Evolutionary conservation across 2,888 invertebrate species (phyloP).

Genomic region (Cloeon dipterum): DNA sequence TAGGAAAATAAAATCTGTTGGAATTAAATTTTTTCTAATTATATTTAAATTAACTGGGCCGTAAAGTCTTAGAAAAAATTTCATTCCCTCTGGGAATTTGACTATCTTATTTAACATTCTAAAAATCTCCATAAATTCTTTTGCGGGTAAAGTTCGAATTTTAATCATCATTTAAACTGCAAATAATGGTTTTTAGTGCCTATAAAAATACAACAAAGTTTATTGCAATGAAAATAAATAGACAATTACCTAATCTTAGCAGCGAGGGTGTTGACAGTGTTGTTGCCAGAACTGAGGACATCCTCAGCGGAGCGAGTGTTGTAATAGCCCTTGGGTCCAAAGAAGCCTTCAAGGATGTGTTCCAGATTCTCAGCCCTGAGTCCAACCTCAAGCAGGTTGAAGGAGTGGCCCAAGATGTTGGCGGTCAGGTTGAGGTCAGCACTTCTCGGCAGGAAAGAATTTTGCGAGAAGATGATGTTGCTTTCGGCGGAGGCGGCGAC

Average conservation of each 20-base stretch:
- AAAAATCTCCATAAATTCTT: too few relatives aligned
- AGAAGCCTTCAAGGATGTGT: slow-evolving; percentile 42
- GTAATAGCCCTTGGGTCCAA: slow-evolving; percentile 44
- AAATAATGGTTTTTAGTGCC: too few relatives aligned
- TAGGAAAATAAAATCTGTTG: too few relatives aligned
- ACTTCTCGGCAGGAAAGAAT: slow-evolving; percentile 55
- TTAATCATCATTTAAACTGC: too few relatives aligned
- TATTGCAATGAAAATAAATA: too few relatives aligned
- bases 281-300: slow-evolving; percentile 17
- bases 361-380: slow-evolving; percentile 58
- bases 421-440: slow-evolving; percentile 46
- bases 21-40: too few relatives aligned
- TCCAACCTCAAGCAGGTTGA: slow-evolving; percentile 54
- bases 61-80: too few relatives aligned
- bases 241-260: slow-evolving; percentile 27
- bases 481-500: slow-evolving; percentile 41
- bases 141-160: too few relatives aligned
- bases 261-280: slow-evolving; percentile 16
- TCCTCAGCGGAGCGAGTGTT: slow-evolving; percentile 25
- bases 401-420: slow-evolving; percentile 51
- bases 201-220: too few relatives aligned
- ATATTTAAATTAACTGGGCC: too few relatives aligned
- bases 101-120: too few relatives aligned
- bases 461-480: slow-evolving; percentile 61
- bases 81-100: too few relatives aligned